phyloP scores from a whole-genome alignment of 30 jellyfish, hydroid and myxozoan genomes.

The Cassiopea xamachana region DNA sequence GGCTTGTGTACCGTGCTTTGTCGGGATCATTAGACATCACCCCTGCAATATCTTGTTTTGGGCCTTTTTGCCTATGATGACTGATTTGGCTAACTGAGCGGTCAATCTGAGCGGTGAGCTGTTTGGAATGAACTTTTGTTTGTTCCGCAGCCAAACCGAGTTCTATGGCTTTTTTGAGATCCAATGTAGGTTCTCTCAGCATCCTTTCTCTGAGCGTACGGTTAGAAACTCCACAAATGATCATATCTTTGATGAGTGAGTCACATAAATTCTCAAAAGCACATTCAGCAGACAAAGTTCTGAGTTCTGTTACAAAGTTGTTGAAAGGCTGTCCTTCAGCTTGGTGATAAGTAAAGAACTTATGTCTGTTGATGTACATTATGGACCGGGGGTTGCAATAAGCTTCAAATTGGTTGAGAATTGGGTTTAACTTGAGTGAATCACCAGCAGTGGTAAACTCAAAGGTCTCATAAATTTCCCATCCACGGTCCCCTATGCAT shows the following conservation, averaged over 20 bases:
- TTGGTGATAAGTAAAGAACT: constrained; percentile 44
- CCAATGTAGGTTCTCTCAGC: constrained; percentile 66
- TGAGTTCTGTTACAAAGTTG: constrained; percentile 47
- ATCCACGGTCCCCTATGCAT: too few relatives aligned
- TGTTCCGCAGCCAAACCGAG: constrained; percentile 63
- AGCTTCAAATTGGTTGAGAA: constrained; percentile 55
- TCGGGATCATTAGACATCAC: constrained; percentile 48
- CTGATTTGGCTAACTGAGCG: constrained; percentile 43
- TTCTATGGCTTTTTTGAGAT: constrained; percentile 1
- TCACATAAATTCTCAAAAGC: constrained; percentile 45
- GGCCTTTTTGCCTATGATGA: neutral
- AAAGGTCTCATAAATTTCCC: constrained; percentile 18
- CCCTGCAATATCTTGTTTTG: constrained; percentile 6
- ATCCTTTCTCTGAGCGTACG: constrained; percentile 39
- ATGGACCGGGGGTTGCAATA: constrained; percentile 46
- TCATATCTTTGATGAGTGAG: constrained; percentile 32
- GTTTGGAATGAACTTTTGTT: constrained; percentile 35
- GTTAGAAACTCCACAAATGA: constrained; percentile 29
- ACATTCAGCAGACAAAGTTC: constrained; percentile 70
- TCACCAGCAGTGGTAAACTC: constrained; percentile 45
- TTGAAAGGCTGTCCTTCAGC: constrained; percentile 1
- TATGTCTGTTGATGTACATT: constrained; percentile 49
- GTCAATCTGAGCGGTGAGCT: neutral
- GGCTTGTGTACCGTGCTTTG: constrained; percentile 12
- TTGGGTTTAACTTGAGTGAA: constrained; percentile 37